Conservation (phyloP, 1,140 invertebrate genomes). For the Phthorimaea operculella region DNA sequence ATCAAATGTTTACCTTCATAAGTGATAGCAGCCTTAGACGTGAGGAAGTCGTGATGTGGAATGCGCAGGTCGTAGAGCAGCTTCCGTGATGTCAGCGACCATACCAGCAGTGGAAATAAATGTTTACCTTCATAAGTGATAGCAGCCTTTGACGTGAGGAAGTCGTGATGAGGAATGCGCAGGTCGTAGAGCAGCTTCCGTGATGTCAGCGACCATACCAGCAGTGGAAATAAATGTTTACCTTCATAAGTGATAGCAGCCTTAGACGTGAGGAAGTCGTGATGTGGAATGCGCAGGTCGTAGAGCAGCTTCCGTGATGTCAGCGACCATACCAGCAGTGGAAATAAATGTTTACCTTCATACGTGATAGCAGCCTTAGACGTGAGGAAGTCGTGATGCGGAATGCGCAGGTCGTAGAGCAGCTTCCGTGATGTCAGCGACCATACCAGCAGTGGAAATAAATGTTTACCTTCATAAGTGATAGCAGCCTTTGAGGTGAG, state of each 20-base stretch:
- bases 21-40: constrained; percentile 85
- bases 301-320: constrained; percentile 85
- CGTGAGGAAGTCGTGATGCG: too few relatives aligned
- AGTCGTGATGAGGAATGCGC: constrained; percentile 88
- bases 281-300: constrained; percentile 87
- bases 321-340: constrained; percentile 88
- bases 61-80: constrained; percentile 88
- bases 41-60: constrained; percentile 89
- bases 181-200: constrained; percentile 88
- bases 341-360: too few relatives aligned
- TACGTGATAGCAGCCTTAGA: too few relatives aligned
- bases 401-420: too few relatives aligned
- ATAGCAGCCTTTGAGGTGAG: constrained; percentile 85
- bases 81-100: constrained; percentile 86
- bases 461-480: constrained; percentile 81
- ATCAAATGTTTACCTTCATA: constrained; percentile 83
- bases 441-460: too few relatives aligned
- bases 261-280: constrained; percentile 86
- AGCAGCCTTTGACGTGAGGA: constrained; percentile 83
- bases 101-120: constrained; percentile 85
- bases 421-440: too few relatives aligned
- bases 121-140: constrained; percentile 86
- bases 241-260: constrained; percentile 90
- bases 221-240: constrained; percentile 73
- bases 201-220: constrained; percentile 88